Evolutionary conservation across 2,113 vertebrate genomes (phyloP).

Genomic region (Alligator sinensis): DNA sequence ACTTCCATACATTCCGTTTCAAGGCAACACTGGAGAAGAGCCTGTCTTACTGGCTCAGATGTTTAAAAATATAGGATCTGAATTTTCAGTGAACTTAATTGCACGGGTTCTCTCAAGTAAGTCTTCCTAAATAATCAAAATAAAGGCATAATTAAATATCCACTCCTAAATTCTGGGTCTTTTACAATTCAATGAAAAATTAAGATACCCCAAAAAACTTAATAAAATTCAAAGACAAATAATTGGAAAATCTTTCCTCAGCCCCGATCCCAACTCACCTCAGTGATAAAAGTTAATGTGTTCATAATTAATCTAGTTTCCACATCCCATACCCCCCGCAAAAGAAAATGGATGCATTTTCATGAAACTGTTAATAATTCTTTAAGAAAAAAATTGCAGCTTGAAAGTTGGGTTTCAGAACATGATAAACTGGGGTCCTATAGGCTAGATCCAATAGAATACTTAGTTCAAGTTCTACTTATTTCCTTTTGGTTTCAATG

Average conservation of each 20-base stretch:
- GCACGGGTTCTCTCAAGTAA: neutral
- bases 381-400: neutral
- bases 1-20: neutral
- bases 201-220: neutral
- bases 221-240: neutral
- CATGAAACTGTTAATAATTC: neutral
- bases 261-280: neutral
- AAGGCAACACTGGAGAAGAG: neutral
- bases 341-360: neutral
- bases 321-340: neutral
- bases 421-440: no score
- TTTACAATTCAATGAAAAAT: neutral
- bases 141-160: neutral
- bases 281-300: no score
- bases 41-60: neutral
- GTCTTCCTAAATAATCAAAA: no score
- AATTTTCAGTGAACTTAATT: neutral
- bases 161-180: neutral
- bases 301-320: neutral
- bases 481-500: no score
- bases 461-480: no score
- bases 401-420: no score
- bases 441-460: no score
- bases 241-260: neutral
- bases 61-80: neutral